A percentile compares a stretch with the other conserved stretches of the same genome.
Conservation (phyloP, 2,888 invertebrate species). For the Protophormia terraenovae region DNA sequence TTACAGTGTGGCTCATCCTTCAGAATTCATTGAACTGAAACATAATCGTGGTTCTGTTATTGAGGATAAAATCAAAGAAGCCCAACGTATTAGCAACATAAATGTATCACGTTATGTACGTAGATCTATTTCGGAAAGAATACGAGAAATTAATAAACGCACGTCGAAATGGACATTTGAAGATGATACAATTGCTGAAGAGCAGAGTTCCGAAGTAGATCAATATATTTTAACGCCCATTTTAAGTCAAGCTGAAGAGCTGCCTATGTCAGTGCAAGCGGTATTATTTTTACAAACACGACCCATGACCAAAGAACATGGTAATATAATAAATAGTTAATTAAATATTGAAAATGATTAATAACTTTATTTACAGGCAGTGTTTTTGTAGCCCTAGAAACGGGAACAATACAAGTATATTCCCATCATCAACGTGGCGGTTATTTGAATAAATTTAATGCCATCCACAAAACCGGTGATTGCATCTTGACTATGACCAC, state of each 20-base stretch:
- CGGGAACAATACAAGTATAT: constrained; percentile 90
- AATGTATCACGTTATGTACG: constrained; percentile 71
- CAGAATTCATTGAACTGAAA: constrained; percentile 77
- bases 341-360: too few relatives aligned
- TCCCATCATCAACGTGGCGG: constrained; percentile 90
- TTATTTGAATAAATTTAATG: constrained; percentile 86
- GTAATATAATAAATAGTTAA: constrained; percentile 70
- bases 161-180: constrained; percentile 12
- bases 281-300: constrained; percentile 86
- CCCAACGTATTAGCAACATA: constrained; percentile 43
- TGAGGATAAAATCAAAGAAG: constrained; percentile 39
- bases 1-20: constrained; percentile 79
- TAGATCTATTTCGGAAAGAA: constrained; percentile 70
- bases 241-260: constrained; percentile 60
- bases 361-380: constrained; percentile 82
- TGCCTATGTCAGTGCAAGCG: constrained; percentile 85
- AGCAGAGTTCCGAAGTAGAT: constrained; percentile 44
- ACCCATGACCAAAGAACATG: constrained; percentile 82
- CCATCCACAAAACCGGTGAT: constrained; percentile 86
- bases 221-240: neutral
- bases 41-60: constrained; percentile 55
- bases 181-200: neutral
- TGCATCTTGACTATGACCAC: constrained; percentile 85
- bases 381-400: constrained; percentile 87
- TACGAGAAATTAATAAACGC: constrained; percentile 55